Conservation (phyloP, 2,797 vertebrate genomes). For the Myotis pilosus region DNA sequence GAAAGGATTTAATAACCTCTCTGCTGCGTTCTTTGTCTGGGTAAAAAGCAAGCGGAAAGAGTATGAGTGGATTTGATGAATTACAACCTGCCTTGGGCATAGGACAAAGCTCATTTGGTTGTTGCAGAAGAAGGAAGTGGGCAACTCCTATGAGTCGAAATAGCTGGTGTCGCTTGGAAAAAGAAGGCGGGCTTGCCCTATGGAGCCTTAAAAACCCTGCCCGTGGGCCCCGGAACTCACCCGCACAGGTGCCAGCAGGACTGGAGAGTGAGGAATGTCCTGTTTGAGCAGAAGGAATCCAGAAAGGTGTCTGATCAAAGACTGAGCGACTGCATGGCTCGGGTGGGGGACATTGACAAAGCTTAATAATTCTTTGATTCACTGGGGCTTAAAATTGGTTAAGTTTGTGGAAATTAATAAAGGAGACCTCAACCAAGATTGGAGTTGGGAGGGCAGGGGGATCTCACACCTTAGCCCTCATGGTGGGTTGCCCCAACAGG, state of each 20-base stretch:
- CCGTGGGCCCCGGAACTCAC: not conserved
- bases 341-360: not conserved
- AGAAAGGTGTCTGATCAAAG: not conserved
- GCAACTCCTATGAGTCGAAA: not conserved
- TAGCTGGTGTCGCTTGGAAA: not conserved
- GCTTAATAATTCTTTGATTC: not conserved
- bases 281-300: not conserved
- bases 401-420: not conserved
- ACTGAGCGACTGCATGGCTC: not conserved
- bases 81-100: slow-evolving; percentile 52
- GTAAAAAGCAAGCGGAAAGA: slow-evolving; percentile 47
- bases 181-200: not conserved
- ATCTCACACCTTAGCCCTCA: not conserved
- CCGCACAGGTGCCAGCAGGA: not conserved
- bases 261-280: not conserved
- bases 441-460: not conserved
- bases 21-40: slow-evolving; percentile 60
- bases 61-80: slow-evolving; percentile 54
- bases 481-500: not conserved
- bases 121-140: slow-evolving; percentile 52
- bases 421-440: not conserved
- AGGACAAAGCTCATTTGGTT: slow-evolving; percentile 56
- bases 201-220: not conserved
- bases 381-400: not conserved
- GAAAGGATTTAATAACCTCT: slow-evolving; percentile 71